These are phyloP conservation scores for Ficedula albicollis DNA, from an alignment of 2,797 vertebrate genomes.

Conservation along the genomic window DNA sequence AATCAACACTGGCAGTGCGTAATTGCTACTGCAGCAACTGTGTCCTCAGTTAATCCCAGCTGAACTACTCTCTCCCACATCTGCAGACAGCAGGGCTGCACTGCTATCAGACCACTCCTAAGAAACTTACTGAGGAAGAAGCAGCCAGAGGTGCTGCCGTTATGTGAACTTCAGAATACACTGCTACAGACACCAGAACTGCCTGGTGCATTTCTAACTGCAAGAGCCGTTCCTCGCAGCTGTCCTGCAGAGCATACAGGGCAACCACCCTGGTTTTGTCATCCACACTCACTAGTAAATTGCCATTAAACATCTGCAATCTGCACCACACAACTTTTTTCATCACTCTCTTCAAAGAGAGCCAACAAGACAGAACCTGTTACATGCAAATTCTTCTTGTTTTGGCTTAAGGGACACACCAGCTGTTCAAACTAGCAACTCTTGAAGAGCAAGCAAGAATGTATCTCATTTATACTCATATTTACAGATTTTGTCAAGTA, in stretches of 20 bases:
- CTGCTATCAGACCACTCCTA: not conserved
- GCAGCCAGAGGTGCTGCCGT: not conserved
- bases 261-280: not conserved
- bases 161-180: not conserved
- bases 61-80: fast-evolving
- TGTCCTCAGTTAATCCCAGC: not conserved
- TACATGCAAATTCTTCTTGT: not conserved
- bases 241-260: not conserved
- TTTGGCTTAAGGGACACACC: not conserved
- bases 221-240: not conserved
- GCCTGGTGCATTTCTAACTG: not conserved
- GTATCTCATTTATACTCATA: not conserved
- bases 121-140: not conserved
- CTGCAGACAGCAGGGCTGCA: not conserved
- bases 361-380: not conserved
- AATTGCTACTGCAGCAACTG: not conserved
- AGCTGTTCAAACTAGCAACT: not conserved
- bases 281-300: not conserved
- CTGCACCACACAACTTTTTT: not conserved
- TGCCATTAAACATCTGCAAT: not conserved
- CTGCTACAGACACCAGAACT: not conserved
- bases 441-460: not conserved
- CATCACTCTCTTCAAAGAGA: not conserved
- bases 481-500: not conserved
- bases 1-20: not conserved